Evolutionary conservation across 2,797 vertebrate genomes (phyloP), one percentile per base, ranked within the genome.

Genomic region (Discoglossus pictus): DNA sequence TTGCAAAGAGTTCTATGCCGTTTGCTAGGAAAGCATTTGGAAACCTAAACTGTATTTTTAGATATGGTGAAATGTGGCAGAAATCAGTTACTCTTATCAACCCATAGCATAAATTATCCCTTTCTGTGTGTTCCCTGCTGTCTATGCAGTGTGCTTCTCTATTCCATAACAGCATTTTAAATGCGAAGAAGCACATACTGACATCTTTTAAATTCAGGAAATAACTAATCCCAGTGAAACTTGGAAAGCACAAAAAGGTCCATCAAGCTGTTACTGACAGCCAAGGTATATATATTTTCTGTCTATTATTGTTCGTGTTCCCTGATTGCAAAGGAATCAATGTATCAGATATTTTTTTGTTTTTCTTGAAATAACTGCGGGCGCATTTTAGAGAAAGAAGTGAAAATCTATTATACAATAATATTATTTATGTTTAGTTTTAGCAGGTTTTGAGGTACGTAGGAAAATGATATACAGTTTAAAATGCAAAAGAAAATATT

Each of bases 111-210:
- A 82, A 86, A 80, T 82, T 74, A 82, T 74, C 77, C 77, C 75
- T 78, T 83, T 80, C 74, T 77, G 58, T 74, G 76, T 73, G 75
- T 79, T 82, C 80, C 81, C 82, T 75, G 67, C 76, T 83, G 80
- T 78, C 82, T 79, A 53, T 61, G 53, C 75, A 48, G 56, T 76
- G 77, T 74, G 76, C 69, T 82, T 78, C 75, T 83, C 73, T 75
- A 70, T 77, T 72, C 54, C 69, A 68, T 20, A 79, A 66, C 61
- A 31, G 39, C 20, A 80, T 15, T 50, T 15, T 1, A 2, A 60
- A 68, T 11, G 61, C 20, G 40, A 52, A 52, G 68, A 60, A 52
- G 23, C 6, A 62, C 51, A 69, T 55, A 50, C 24, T 46, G 51
- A 69, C 23, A 24, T 39, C 38, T 53, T 58, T 67, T 17, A 64